Evolutionary conservation across 2,888 invertebrate genomes (phyloP), one percentile per base, ranked within the genome.

Genomic region (Drosophila kanekoi): DNA sequence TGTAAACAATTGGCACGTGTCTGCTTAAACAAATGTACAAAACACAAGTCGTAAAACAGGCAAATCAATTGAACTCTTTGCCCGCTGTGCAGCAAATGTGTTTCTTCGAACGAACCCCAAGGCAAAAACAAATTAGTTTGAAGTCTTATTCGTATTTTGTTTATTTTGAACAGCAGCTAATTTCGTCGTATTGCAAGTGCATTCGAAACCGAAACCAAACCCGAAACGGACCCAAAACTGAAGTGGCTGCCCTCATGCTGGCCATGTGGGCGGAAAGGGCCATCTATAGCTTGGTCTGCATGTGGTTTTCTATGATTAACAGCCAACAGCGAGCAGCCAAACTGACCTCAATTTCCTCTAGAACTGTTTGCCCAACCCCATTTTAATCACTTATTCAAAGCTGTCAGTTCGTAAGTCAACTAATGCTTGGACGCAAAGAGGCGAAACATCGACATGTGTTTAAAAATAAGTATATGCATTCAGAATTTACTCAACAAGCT

Each of bases 201-300:
- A 71, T 58, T 63, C 44, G 62, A 57, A 62, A 48, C 43, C 33
- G 51, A 66, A 65, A 54, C n/a, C 35, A 35, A 67, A 52, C 56
- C 49, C 10, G 32, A 67, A 51, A 45, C 41, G 49, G 32, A 59
- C 41, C 38, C 20, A 18, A 48, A 52, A 40, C 23, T 53, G 11
- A 51, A 60, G 52, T 65, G 54, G 54, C 18, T 40, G 54, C 51
- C 43, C 38, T 33, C 45, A 60, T 61, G 57, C n/a, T 44, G 57
- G 53, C 65, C 67, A 76, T 79, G 85, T 62, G 82, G 82, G 80
- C 69, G 81, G 66, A 63, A 79, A 79, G 70, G 81, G 74, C 18
- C 47, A 18, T 48, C n/a, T 53, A 77, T 67, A 58, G 72, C 48
- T 69, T 35, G 45, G 48, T n/a, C 18, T 45, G 16, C 48, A 41